phyloP scores from a whole-genome alignment of 2,888 invertebrate species.

The Diarsia rubi region DNA sequence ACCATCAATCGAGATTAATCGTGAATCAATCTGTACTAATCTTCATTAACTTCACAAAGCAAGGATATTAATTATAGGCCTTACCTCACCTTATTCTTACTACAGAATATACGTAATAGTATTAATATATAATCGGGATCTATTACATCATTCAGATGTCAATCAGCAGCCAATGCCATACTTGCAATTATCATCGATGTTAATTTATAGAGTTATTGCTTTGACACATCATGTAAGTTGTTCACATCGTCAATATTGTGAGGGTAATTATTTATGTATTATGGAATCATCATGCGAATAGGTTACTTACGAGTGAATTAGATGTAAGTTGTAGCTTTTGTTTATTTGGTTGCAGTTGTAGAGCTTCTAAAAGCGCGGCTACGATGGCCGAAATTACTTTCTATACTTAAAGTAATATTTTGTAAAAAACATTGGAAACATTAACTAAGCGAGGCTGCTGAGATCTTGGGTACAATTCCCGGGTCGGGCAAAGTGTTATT shows the following conservation, averaged over 20 bases:
- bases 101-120: slow-evolving; percentile 8
- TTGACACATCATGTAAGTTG: slow-evolving; percentile 6
- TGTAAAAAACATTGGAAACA: not conserved
- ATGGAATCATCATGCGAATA: not conserved
- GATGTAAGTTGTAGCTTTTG: not conserved
- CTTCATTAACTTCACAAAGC: slow-evolving; percentile 3
- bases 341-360: not conserved
- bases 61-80: slow-evolving; percentile 9
- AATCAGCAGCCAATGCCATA: slow-evolving; percentile 50
- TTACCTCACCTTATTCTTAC: not conserved
- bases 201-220: slow-evolving; percentile 39
- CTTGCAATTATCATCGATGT: slow-evolving; percentile 15
- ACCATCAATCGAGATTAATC: not conserved
- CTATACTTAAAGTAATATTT: not conserved
- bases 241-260: slow-evolving; percentile 18
- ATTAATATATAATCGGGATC: slow-evolving; percentile 15
- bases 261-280: slow-evolving; percentile 30
- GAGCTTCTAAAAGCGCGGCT: not conserved
- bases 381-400: not conserved
- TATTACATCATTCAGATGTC: slow-evolving; percentile 51
- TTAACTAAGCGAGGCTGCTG: too few relatives aligned
- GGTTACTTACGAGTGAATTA: not conserved
- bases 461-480: too few relatives aligned
- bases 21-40: slow-evolving; percentile 3
- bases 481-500: too few relatives aligned